Evolutionary conservation across 2,797 vertebrate species (phyloP).

Genomic region (Apodemus agrarius): DNA sequence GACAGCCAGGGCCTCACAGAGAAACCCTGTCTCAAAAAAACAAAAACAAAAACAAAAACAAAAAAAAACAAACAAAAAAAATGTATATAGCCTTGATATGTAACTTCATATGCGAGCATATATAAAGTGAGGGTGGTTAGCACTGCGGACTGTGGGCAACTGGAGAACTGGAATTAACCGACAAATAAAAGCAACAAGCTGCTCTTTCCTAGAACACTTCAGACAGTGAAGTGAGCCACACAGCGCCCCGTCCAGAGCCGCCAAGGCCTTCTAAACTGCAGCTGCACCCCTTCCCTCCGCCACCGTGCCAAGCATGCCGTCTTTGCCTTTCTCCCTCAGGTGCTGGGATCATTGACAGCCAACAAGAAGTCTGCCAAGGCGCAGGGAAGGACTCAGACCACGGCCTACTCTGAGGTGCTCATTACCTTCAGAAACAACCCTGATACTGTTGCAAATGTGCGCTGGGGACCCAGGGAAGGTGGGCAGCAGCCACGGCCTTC

Average conservation of each 20-base stretch:
- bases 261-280: background rate
- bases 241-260: background rate
- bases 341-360: background rate
- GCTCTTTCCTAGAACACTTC: background rate
- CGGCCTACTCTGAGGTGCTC: accelerated
- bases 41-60: too few species aligned
- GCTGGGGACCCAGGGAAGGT: background rate
- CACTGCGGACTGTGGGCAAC: background rate
- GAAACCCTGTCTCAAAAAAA: too few species aligned
- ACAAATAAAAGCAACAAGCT: background rate
- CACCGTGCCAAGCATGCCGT: background rate
- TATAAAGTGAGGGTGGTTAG: background rate
- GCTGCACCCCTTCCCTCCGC: background rate
- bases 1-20: too few species aligned
- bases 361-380: too few species aligned
- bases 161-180: background rate
- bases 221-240: background rate
- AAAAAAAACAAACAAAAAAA: too few species aligned
- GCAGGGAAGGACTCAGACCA: background rate
- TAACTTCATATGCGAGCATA: background rate
- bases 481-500: background rate
- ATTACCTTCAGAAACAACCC: background rate
- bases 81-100: too few species aligned
- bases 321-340: background rate
- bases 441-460: accelerated